phyloP scores from a whole-genome alignment of 2,797 vertebrate species.

The Thaleichthys pacificus region DNA sequence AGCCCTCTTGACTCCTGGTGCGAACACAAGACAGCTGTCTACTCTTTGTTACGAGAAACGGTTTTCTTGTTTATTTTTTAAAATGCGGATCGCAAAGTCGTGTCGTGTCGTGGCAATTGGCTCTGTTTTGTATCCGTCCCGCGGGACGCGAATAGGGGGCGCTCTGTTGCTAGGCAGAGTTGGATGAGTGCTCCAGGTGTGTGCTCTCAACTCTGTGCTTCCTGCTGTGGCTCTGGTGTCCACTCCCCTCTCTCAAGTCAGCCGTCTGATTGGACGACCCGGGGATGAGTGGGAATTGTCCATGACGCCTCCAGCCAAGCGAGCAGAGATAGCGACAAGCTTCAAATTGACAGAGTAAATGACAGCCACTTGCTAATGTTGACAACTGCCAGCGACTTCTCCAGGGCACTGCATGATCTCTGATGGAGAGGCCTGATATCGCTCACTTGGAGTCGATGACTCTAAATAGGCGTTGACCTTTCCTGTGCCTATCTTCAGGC shows the following conservation, averaged over 20 bases:
- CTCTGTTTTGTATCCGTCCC: too few relatives aligned
- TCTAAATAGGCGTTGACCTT: conserved; percentile 66
- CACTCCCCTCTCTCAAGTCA: neutral
- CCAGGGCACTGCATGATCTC: conserved; percentile 66
- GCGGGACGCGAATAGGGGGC: too few relatives aligned
- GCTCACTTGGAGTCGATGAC: conserved; percentile 58
- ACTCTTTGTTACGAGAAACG: conserved; percentile 57
- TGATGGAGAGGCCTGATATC: conserved; percentile 62
- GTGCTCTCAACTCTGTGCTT: conserved; percentile 13
- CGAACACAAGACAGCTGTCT: conserved; percentile 76
- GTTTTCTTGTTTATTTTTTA: neutral
- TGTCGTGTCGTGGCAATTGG: too few relatives aligned
- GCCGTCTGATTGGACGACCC: conserved; percentile 14
- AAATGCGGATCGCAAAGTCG: too few relatives aligned
- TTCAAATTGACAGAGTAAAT: conserved; percentile 61
- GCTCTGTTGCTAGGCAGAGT: too few relatives aligned
- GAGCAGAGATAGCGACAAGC: conserved; percentile 35
- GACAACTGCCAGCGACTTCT: conserved; percentile 65
- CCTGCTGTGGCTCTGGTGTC: conserved; percentile 17
- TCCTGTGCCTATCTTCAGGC: conserved; percentile 61
- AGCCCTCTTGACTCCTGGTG: conserved; percentile 65
- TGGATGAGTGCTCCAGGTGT: neutral
- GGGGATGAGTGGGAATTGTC: conserved; percentile 20
- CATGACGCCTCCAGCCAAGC: conserved; percentile 39
- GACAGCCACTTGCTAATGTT: conserved; percentile 66